Evolutionary conservation across 1,140 invertebrate genomes (phyloP).

Genomic region (Diorhabda sublineata): DNA sequence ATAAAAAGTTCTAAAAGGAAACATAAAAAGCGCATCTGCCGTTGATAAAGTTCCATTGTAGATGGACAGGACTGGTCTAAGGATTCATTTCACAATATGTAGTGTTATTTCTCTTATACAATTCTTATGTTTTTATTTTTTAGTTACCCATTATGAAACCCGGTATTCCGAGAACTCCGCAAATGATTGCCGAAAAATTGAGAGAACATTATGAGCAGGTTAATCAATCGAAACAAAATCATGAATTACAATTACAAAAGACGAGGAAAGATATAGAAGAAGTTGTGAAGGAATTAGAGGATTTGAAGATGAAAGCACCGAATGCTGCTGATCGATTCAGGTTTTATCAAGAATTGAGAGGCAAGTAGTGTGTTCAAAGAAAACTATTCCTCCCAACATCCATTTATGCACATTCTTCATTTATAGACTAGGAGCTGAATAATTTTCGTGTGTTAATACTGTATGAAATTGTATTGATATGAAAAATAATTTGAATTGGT

Average conservation of each 20-base stretch:
- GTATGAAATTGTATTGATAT: too few species aligned
- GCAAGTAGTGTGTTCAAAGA: not conserved
- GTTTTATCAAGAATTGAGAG: conserved; percentile 91
- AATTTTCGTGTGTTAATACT: too few species aligned
- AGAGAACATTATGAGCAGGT: conserved; percentile 51
- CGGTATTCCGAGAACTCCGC: conserved; percentile 52
- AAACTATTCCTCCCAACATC: too few species aligned
- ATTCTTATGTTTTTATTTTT: not conserved
- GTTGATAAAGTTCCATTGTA: too few species aligned
- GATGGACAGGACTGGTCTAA: too few species aligned
- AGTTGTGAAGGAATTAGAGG: conserved; percentile 58
- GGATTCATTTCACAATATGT: too few species aligned
- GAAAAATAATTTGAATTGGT: too few species aligned
- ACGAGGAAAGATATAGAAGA: conserved; percentile 56
- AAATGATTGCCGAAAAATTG: conserved; percentile 58
- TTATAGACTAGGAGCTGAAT: too few species aligned
- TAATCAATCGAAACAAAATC: conserved; percentile 28
- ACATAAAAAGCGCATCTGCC: too few species aligned
- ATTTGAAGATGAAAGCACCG: conserved; percentile 60
- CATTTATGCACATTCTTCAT: too few species aligned
- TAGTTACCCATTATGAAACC: conserved; percentile 39
- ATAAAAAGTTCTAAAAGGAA: too few species aligned
- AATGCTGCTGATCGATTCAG: conserved; percentile 72
- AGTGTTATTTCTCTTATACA: too few species aligned
- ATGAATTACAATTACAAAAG: conserved; percentile 50